phyloP scores from a whole-genome alignment of 2,113 vertebrate species.

The Pteruthius melanotis region DNA sequence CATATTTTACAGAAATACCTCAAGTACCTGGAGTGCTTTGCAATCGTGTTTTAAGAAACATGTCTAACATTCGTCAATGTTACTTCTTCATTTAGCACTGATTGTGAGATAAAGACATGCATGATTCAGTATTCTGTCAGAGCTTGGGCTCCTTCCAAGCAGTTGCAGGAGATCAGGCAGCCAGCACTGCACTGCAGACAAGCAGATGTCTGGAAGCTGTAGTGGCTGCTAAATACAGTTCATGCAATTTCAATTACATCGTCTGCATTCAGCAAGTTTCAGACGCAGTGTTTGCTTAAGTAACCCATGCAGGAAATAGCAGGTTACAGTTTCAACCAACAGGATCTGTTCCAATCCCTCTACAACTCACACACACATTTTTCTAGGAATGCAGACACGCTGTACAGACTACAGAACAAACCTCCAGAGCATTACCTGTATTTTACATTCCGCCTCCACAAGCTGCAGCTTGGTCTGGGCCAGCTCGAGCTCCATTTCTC shows the following conservation, averaged over 20 bases:
- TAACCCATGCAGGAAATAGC: slow-evolving; percentile 27
- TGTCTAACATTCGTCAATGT: slow-evolving; percentile 27
- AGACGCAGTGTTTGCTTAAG: slow-evolving; percentile 8
- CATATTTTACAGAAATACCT: neutral
- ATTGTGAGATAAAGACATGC: slow-evolving; percentile 5
- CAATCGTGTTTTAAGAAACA: slow-evolving; percentile 4
- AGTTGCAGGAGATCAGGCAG: neutral
- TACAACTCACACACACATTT: neutral
- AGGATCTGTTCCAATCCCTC: neutral
- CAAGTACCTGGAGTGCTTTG: neutral
- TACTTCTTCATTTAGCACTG: neutral
- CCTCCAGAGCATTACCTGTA: slow-evolving; percentile 80
- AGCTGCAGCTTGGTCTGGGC: slow-evolving; percentile 98
- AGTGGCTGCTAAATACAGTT: slow-evolving; percentile 17
- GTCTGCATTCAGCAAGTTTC: slow-evolving; percentile 1
- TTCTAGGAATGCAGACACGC: neutral
- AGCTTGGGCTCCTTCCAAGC: slow-evolving; percentile 33
- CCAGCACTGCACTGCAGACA: slow-evolving; percentile 32
- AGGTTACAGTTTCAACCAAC: slow-evolving; percentile 5
- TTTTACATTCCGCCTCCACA: slow-evolving; percentile 98
- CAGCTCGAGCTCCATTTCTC: slow-evolving; percentile 97
- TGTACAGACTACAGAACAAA: neutral
- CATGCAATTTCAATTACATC: neutral
- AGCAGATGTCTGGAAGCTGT: slow-evolving; percentile 32
- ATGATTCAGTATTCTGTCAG: slow-evolving; percentile 23